phyloP scores from a whole-genome alignment of 2,888 invertebrate species.

The Hirtodrosophila cameraria region DNA sequence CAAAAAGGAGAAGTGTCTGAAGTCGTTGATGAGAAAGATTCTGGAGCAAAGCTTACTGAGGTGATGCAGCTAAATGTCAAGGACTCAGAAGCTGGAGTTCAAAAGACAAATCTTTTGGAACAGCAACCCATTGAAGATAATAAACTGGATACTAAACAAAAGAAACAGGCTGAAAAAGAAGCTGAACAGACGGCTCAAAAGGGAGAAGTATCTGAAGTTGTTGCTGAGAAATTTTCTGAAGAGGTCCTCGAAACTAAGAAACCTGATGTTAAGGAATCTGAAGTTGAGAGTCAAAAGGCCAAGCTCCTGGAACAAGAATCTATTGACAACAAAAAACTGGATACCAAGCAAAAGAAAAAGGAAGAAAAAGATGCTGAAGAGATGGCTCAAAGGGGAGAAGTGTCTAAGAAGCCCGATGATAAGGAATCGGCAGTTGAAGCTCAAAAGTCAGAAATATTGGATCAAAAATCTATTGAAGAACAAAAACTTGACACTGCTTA shows the following conservation, averaged over 20 bases:
- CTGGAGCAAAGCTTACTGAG: slow-evolving; percentile 16
- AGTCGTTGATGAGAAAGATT: slow-evolving; percentile 8
- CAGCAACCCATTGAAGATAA: slow-evolving; percentile 20
- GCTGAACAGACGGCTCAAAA: neutral
- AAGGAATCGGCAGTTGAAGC: slow-evolving; percentile 13
- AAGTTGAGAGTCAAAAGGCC: neutral
- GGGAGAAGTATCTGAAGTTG: slow-evolving; percentile 1
- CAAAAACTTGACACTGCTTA: slow-evolving; percentile 6
- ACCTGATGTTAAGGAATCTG: neutral
- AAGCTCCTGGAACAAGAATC: neutral
- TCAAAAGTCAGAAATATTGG: slow-evolving; percentile 16
- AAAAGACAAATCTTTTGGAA: neutral
- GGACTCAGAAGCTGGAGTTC: neutral
- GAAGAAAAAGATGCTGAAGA: neutral
- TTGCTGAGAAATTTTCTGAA: slow-evolving; percentile 1
- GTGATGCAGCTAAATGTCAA: slow-evolving; percentile 1
- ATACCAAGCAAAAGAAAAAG: neutral
- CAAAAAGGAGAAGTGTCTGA: slow-evolving; percentile 25
- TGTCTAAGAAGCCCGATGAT: neutral
- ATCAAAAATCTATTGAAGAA: slow-evolving; percentile 9
- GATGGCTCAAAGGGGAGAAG: too few species aligned
- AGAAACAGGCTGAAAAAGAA: neutral
- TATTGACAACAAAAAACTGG: neutral
- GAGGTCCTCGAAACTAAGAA: neutral
- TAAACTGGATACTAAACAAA: slow-evolving; percentile 17